A percentile compares a stretch with the other conserved stretches of the same genome.
Evolutionary conservation across 1,140 invertebrate species (phyloP).

Genomic region (Rhagoletis pomonella): DNA sequence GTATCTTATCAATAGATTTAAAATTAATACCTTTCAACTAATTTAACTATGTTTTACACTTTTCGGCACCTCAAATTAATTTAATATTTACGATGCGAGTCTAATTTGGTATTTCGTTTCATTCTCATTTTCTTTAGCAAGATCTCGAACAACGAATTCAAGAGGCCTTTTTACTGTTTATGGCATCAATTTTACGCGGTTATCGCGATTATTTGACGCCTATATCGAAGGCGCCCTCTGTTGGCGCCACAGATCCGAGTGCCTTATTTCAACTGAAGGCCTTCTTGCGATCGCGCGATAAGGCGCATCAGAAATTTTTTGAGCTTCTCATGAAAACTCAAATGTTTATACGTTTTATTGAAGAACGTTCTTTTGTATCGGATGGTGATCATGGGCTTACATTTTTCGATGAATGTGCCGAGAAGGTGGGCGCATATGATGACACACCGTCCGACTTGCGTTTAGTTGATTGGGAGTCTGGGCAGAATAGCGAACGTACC

Average conservation of each 20-base stretch:
- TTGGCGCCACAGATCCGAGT: conserved; percentile 94
- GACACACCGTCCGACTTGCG: conserved; percentile 76
- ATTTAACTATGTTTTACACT: background rate
- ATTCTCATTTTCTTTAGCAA: conserved; percentile 74
- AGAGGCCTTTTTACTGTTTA: conserved; percentile 97
- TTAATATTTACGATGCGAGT: background rate
- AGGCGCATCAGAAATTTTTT: conserved; percentile 93
- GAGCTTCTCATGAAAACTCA: conserved; percentile 92
- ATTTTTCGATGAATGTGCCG: conserved; percentile 98
- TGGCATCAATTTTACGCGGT: conserved; percentile 93
- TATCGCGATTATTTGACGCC: conserved; percentile 94
- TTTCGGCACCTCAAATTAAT: background rate
- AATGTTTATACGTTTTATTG: conserved; percentile 99
- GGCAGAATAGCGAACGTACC: conserved; percentile 87
- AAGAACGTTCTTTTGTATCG: conserved; percentile 98
- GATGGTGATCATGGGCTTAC: conserved; percentile 94
- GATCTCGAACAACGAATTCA: conserved; percentile 94
- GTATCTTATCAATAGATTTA: conserved; percentile 62
- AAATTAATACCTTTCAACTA: conserved; percentile 42
- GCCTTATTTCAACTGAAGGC: conserved; percentile 96
- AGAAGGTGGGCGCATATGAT: conserved; percentile 81
- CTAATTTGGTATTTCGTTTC: conserved; percentile 67
- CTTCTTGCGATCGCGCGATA: conserved; percentile 79
- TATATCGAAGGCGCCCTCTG: conserved; percentile 94
- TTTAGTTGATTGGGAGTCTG: conserved; percentile 84